Base-by-base conservation (phyloP, 2,113 vertebrate genomes). In the Spheniscus mendiculus region DNA sequence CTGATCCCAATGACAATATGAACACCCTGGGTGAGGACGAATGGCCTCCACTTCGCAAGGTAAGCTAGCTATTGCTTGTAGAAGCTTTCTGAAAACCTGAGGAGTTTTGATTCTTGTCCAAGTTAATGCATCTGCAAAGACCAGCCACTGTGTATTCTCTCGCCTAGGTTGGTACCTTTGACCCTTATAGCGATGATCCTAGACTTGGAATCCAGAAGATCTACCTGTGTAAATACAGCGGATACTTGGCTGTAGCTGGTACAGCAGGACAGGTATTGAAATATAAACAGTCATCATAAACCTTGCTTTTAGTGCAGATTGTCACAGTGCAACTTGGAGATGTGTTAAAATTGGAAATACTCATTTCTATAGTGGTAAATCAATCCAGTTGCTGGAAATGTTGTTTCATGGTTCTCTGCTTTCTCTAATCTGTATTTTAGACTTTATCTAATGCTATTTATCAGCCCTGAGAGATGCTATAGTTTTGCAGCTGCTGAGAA, bases 161-260 rank as follows among this genome's bases (percentile, higher is more conserved):
- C 6, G 2, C 38, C 19, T 96, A 99, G 99, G 99, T 99, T 88
- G 99, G 99, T 74, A 99, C 98, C 91, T 99, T 99, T 3, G 99
- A 99, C 95, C 99, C 99, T 18, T 99, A 99, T 84, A 99, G 99
- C 26, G 99, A 99, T 53, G 99, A 99, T 90, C 99, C 99, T 8
- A 98, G 99, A 38, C 99, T 99, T 38, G 99, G 99, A 42, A 98
- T 99, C 87, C 99, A 99, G 98, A 99, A 99, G 98, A 99, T 99
- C 93, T 99, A 99, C 97, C 98, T 99, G 70, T 99, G 99, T 98
- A 99, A 99, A 98, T 99, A 99, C 98, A 99, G 99, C 0, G 99
- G 99, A 69, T 99, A 99, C 97, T 98, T 99, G 97, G 98, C 99
- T 50, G 99, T 99, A 65, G 99, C 99, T 14, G 99, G 99, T 88